Evolutionary conservation across 2,113 vertebrate species (phyloP).

Genomic region (Psettodes erumei): DNA sequence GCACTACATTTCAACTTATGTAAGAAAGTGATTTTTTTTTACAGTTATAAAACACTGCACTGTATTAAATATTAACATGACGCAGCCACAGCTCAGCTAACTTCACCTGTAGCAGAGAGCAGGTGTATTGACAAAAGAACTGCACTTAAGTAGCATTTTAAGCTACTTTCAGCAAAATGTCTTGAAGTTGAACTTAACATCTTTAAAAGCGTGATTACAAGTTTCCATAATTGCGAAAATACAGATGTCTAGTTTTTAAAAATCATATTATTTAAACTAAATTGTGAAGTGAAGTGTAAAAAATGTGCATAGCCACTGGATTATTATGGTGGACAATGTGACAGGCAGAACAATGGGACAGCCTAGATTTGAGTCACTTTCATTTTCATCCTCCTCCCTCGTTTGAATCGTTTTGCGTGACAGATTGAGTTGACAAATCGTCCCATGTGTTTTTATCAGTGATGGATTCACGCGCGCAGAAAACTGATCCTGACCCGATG

Average conservation of each 20-base stretch:
- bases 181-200: too few species aligned
- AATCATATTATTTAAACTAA: slow-evolving; percentile 17
- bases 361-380: slow-evolving; percentile 28
- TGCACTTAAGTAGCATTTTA: too few species aligned
- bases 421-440: slow-evolving; percentile 43
- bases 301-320: slow-evolving; percentile 34
- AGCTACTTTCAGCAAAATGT: too few species aligned
- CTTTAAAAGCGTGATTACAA: not conserved
- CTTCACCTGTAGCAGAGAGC: too few species aligned
- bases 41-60: not conserved
- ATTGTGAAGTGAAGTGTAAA: slow-evolving; percentile 1
- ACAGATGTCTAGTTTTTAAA: not conserved
- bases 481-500: not conserved
- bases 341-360: slow-evolving; percentile 52
- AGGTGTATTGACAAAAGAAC: too few species aligned
- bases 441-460: slow-evolving; percentile 3
- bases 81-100: not conserved
- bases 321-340: slow-evolving; percentile 28
- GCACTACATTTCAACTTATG: not conserved
- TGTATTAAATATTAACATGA: not conserved
- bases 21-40: too few species aligned
- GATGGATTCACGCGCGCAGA: slow-evolving; percentile 2
- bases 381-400: slow-evolving; percentile 20
- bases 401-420: slow-evolving; percentile 24
- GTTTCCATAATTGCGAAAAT: slow-evolving; percentile 8